Percentiles rank a stretch among this genome's conserved stretches.
phyloP scores from a whole-genome alignment of 2,113 vertebrate genomes.

The Labeo rohita region DNA sequence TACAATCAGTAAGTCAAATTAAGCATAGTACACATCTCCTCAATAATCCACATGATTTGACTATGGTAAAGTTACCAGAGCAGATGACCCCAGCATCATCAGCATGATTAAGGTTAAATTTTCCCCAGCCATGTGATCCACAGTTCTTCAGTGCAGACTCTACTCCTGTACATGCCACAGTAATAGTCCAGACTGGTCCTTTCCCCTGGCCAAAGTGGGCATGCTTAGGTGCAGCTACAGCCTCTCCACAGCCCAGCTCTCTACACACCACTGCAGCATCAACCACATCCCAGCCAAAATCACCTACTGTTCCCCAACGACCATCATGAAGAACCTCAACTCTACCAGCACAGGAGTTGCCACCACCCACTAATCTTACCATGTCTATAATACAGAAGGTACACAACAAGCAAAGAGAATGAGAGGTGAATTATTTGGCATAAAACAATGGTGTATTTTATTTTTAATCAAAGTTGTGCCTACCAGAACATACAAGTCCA shows the following conservation, averaged over 20 bases:
- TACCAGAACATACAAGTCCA: not conserved
- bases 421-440: too few species aligned
- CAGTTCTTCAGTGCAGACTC: not conserved
- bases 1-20: not conserved
- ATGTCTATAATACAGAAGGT: not conserved
- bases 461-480: not conserved
- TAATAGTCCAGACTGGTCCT: not conserved
- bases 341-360: too few species aligned
- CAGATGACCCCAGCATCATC: constrained; percentile 42
- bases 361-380: not conserved
- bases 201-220: not conserved
- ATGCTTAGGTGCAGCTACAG: not conserved
- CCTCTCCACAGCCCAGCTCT: not conserved
- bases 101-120: not conserved
- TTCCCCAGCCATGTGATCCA: accelerated
- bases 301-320: too few species aligned
- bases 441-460: too few species aligned
- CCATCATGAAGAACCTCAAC: too few species aligned
- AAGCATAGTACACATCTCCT: not conserved
- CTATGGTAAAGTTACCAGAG: not conserved
- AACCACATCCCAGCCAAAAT: not conserved
- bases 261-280: constrained; percentile 19
- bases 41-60: too few species aligned
- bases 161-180: not conserved
- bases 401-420: too few species aligned